Conservation (phyloP, 2,797 vertebrate species). For the Danio tinwini region DNA sequence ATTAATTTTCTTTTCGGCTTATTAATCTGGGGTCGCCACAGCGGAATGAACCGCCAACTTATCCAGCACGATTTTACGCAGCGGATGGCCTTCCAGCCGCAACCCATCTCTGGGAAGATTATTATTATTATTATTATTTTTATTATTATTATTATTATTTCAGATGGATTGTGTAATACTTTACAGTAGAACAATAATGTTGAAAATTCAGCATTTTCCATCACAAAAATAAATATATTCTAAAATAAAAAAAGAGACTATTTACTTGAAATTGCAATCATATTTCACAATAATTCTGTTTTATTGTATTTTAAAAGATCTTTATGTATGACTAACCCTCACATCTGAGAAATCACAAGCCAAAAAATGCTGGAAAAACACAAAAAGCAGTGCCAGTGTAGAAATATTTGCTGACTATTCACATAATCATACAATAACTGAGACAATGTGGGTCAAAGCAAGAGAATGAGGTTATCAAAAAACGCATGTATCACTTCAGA, state of each 20-base stretch:
- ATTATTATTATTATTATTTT: too few relatives aligned
- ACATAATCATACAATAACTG: background rate
- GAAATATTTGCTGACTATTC: background rate
- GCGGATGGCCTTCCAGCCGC: too few relatives aligned
- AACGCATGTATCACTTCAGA: background rate
- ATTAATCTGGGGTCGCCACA: too few relatives aligned
- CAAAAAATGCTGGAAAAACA: background rate
- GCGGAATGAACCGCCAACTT: too few relatives aligned
- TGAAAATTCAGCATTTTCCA: background rate
- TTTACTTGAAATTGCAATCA: background rate
- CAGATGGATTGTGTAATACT: background rate
- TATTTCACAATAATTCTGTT: background rate
- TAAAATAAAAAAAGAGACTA: background rate
- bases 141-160: too few relatives aligned
- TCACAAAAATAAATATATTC: background rate
- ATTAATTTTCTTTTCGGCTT: too few relatives aligned
- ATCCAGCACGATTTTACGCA: too few relatives aligned
- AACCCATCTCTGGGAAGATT: too few relatives aligned
- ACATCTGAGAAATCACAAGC: constrained; percentile 10
- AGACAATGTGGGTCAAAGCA: background rate
- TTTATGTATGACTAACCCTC: background rate
- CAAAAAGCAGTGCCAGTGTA: background rate
- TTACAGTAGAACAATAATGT: background rate
- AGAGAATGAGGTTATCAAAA: background rate
- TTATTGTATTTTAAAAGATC: background rate